Evolutionary conservation across 2,797 vertebrate species (phyloP), one percentile per base, ranked within the genome.

Genomic region (Neosilurus hyrtlii): DNA sequence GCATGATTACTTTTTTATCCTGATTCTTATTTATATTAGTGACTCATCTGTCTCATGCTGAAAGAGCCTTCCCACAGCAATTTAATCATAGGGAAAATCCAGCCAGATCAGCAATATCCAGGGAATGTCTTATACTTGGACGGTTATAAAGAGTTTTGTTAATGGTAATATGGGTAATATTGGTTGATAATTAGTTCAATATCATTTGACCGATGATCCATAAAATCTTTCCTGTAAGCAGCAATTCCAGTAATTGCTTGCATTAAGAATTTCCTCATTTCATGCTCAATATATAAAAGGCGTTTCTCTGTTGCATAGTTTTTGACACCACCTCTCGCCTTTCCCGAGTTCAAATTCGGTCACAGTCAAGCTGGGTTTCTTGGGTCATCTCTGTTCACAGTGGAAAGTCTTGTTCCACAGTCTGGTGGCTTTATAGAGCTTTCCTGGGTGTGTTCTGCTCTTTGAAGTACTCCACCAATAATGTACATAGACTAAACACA

Each of bases 401-500:
- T 80, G 67, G 35, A 80, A 66, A 59, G 61, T 73, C n/a, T 66
- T 59, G 70, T 66, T 16, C 30, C 22, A 16, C 10, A 57, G 51
- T 63, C 67, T 83, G 52, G 56, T 43, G 65, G 16, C 52, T 74
- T 81, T 62, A 12, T n/a, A 66, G 63, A 80, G 67, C 68, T 73
- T 61, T 24, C 52, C 57, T 81, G 61, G 59, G 59, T 15, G 43
- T 82, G 30, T 35, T 73, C 62, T 26, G 8, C 43, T 65, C 77
- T 79, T 62, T 86, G 37, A 84, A 79, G 62, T 68, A 49, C 57
- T 83, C 68, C 57, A 68, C 24, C 59, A 76, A 74, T 73, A 35
- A 83, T 70, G 83, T 65, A 22, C 24, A 67, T 54, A 57, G 63
- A 67, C 65, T 59, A 68, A 84, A 83, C 70, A 83, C 73, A 72